Evolutionary conservation across 2,888 invertebrate species (phyloP), one percentile per base, ranked within the genome.

Genomic region (Agriopis marginaria): DNA sequence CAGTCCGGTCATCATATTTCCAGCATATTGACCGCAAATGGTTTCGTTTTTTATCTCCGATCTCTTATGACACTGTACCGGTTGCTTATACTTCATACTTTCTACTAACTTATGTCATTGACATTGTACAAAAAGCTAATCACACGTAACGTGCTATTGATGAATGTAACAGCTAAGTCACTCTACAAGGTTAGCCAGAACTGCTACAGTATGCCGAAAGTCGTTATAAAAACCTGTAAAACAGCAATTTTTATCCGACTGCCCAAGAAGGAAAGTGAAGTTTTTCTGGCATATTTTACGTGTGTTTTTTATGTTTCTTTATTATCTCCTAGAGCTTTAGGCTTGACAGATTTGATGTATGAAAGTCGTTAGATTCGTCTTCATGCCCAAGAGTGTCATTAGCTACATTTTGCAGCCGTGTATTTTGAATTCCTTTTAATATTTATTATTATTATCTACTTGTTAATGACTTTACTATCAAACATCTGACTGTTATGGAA

Each of bases 21-120:
- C 54, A 63, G 61, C 58, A 71, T 74, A 74, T 77, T 71, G 75
- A 84, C 85, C 82, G 74, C 85, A 84, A 70, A 76, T 81, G 83
- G 86, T 89, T 88, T 87, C 87, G 76, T 86, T 88, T 88, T n/a
- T 85, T 85, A 88, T 89, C 86, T 79, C 75, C 74, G 71, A 84
- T 85, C 82, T 85, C 79, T 80, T 83, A 82, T 82, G 82, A 83
- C 83, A 80, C 75, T 59, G 77, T 79, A 83, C 83, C 79, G 81
- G 83, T 83, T 72, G 77, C 11, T n/a, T 75, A 82, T 77, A 80
- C 77, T 76, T 78, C 74, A 75, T 80, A 86, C 89, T 90, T 90
- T 90, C 90, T 83, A 83, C 80, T 54, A 60, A 49, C 64, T 82
- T 86, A 86, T 85, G 87, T 88, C 87, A 86, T 83, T 87, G 86